Base-by-base conservation (phyloP, 2,797 vertebrate genomes). In the Platalea minor region DNA sequence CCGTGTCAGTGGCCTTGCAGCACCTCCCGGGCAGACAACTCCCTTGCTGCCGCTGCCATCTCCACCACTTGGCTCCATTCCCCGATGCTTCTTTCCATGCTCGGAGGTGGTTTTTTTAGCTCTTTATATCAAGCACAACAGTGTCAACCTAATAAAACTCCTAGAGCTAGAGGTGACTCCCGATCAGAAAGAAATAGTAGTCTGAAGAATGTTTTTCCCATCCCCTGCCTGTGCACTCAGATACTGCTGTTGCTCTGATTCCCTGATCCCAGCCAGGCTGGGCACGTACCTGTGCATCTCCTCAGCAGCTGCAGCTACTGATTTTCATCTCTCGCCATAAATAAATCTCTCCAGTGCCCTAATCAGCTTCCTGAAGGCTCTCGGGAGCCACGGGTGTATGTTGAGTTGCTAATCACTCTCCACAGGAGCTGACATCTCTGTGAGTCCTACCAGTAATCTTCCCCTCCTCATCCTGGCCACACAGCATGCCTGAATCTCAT, bases 341-440 rank as follows among this genome's bases (percentile, higher is more conserved):
- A 91, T 76, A 91, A 41, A 92, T 65, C 76, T 50, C 87, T 69
- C 51, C 86, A 11, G 57, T 72, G 76, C 63, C 54, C 50, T 93
- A 79, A 91, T 88, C 89, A 76, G 61, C 81, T 92, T 88, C 68
- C 72, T 51, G 18, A 73, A 79, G 64, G 61, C 70, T 89, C 78
- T 74, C 1, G 2, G 68, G 45, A 92, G 72, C n/a, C 26, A 29
- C 1, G 12, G 51, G 70, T 50, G 31, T 35, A 24, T 41, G n/a
- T 5, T 51, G 79, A 88, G 85, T 9, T 73, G 72, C 79, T 91
- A 85, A 95, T 95, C 21, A 0, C 82, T 85, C 82, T 79, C 79
- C 2, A 3, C 63, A 50, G 77, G 85, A 88, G 70, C 13, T 69
- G 33, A 33, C 11, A 11, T 85, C 57, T 86, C 91, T 59, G 7